These are phyloP conservation scores for Tachysurus vachellii DNA, from an alignment of 2,113 vertebrate genomes.

Conservation along the genomic window DNA sequence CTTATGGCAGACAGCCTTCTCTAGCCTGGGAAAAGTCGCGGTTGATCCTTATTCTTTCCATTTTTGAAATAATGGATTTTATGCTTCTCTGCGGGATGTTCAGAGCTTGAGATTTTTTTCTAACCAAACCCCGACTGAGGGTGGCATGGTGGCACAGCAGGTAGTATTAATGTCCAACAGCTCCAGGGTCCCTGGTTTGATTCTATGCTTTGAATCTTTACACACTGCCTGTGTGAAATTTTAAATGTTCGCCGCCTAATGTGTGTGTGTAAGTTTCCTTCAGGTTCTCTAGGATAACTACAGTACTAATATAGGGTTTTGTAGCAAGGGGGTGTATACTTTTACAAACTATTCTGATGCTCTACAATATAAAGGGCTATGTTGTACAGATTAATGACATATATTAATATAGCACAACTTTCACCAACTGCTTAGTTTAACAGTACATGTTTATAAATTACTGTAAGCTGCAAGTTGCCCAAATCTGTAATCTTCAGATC, in stretches of 20 bases:
- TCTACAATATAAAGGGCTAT: background rate
- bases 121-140: background rate
- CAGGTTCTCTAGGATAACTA: background rate
- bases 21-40: background rate
- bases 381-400: background rate
- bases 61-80: conserved; percentile 10
- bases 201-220: background rate
- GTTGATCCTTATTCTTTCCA: background rate
- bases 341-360: background rate
- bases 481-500: conserved; percentile 35
- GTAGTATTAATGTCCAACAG: background rate
- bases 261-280: background rate
- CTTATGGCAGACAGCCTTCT: background rate
- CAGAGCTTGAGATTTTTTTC: background rate
- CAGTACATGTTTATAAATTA: background rate
- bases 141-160: background rate
- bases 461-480: background rate
- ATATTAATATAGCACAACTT: background rate
- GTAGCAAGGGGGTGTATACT: background rate
- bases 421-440: background rate
- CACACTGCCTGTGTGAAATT: background rate
- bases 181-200: background rate
- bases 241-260: background rate
- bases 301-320: background rate
- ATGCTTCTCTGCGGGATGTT: background rate